Base-by-base conservation (phyloP, 2,113 vertebrate species). In the Lanius ludovicianus region DNA sequence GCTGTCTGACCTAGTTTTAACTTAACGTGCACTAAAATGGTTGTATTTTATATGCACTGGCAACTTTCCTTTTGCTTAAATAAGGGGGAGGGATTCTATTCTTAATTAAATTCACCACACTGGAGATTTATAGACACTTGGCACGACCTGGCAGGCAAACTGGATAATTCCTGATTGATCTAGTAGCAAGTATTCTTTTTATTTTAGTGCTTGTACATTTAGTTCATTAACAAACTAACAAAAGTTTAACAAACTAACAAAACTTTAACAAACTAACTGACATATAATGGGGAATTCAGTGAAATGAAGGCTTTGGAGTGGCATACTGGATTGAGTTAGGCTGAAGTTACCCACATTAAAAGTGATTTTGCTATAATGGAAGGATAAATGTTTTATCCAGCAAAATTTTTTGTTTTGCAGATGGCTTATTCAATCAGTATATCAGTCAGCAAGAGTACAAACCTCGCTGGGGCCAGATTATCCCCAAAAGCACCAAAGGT, bases 391-490 rank as follows among this genome's bases (percentile, higher is more conserved):
- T 67, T 64, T 93, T 64, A 80, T 49, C 33, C 15, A 67, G 27
- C 50, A 46, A 87, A 67, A 46, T 74, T 85, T 96, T 96, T 79
- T 85, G 50, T 92, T 81, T 96, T 97, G 64, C 97, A 99, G 99
- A 99, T 96, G 99, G 99, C 63, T 98, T 99, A 79, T 99, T 99
- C 98, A 99, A 99, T 97, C 99, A 99, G 96, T 99, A 99, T 84
- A 99, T 99, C 98, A 99, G 99, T 97, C 99, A 99, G 85, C 99
- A 99, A 96, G 99, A 99, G 96, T 99, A 99, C 97, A 99, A 99
- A 93, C 99, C 99, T 69, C 98, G 99, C 77, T 99, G 99, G 99
- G 99, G 99, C 94, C 99, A 99, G 95, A 99, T 99, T 93, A 99
- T 99, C 94, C 99, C 99, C 10, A 99, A 99, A 97, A 99, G 99